phyloP scores from a whole-genome alignment of 2,113 vertebrate genomes.

The Turnix velox region DNA sequence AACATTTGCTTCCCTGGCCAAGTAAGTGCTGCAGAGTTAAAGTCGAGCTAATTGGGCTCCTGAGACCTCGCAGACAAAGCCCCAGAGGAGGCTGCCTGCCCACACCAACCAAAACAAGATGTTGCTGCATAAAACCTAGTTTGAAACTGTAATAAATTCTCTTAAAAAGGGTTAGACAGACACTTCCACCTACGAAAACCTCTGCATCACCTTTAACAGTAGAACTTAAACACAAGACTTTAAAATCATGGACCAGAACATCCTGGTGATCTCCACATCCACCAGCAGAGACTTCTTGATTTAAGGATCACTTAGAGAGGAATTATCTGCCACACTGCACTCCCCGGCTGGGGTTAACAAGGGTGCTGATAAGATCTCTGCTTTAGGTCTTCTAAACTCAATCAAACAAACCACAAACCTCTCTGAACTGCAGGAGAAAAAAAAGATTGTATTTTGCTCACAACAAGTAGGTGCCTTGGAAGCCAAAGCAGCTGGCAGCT shows the following conservation, averaged over 20 bases:
- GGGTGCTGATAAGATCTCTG: neutral
- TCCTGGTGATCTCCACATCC: neutral
- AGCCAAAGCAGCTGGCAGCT: neutral
- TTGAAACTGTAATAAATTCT: neutral
- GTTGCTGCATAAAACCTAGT: rapidly evolving
- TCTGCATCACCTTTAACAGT: neutral
- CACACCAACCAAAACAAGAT: neutral
- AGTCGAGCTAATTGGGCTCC: neutral
- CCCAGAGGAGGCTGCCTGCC: neutral
- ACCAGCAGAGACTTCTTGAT: neutral
- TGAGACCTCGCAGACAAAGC: neutral
- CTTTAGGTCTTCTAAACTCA: neutral
- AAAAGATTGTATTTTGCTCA: neutral
- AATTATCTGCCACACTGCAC: neutral
- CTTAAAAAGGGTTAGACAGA: rapidly evolving
- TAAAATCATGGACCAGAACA: neutral
- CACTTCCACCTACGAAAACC: neutral
- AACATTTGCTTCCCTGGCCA: neutral
- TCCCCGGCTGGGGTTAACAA: neutral
- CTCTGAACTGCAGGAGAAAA: neutral
- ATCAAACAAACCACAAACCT: conserved; percentile 1
- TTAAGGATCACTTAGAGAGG: neutral
- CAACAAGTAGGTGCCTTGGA: neutral
- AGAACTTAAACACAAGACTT: neutral
- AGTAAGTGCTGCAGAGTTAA: neutral